Evolutionary conservation across 1,140 invertebrate genomes (phyloP).

Genomic region (Brachionus sp.): DNA sequence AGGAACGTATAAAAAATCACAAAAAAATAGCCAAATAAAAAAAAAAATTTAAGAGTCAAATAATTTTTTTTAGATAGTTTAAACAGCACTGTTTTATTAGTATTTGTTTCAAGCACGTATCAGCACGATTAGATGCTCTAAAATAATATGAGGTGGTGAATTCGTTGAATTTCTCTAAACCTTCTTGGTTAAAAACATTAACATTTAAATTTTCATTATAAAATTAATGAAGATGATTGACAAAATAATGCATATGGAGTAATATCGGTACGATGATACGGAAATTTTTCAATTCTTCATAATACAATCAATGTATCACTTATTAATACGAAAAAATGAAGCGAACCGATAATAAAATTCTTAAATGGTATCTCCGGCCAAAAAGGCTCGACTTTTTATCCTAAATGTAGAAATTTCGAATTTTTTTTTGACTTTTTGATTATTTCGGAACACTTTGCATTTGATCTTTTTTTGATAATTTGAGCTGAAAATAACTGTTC

Average conservation of each 20-base stretch:
- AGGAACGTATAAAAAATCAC: not conserved
- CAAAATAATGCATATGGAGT: not conserved
- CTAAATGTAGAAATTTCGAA: not conserved
- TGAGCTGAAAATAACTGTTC: not conserved
- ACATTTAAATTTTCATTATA: not conserved
- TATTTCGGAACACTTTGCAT: not conserved
- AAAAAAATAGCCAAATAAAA: not conserved
- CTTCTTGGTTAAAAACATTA: not conserved
- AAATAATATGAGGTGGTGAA: not conserved
- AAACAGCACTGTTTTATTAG: not conserved
- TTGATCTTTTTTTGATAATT: not conserved
- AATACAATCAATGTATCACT: not conserved
- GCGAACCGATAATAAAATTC: not conserved
- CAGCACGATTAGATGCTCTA: not conserved
- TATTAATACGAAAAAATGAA: not conserved
- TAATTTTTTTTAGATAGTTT: not conserved
- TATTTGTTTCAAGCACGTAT: not conserved
- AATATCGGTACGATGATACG: not conserved
- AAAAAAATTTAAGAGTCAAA: not conserved
- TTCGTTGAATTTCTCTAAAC: slow-evolving; percentile 2
- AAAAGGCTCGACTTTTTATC: not conserved
- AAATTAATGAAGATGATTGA: not conserved
- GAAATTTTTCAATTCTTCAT: not conserved
- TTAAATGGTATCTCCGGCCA: not conserved
- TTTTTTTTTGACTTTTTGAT: slow-evolving; percentile 9